A percentile compares a stretch with the other conserved stretches of the same genome.
These are phyloP conservation scores for Strongylocentrotus purpuratus DNA, from an alignment of 35 echinoderm and acorn worm species.

Conservation along the genomic window DNA sequence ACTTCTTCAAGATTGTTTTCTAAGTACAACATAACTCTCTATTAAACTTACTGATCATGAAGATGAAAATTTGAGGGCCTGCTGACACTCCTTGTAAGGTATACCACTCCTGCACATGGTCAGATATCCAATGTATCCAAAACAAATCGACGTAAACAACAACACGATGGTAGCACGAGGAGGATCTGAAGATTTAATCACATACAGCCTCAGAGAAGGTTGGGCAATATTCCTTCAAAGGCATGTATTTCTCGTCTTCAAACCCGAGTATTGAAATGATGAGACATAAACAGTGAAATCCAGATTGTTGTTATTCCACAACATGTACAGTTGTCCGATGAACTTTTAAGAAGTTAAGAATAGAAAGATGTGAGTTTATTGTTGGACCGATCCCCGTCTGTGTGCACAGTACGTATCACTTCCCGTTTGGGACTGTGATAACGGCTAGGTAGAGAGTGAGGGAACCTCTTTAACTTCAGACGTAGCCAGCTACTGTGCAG, in stretches of 20 bases:
- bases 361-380: neutral
- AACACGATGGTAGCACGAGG: neutral
- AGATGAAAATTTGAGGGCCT: neutral
- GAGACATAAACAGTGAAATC: neutral
- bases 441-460: neutral
- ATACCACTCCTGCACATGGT: neutral
- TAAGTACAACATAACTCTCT: neutral
- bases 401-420: neutral
- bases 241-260: neutral
- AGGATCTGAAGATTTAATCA: neutral
- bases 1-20: neutral
- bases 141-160: neutral
- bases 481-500: neutral
- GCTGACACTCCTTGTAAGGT: neutral
- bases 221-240: neutral
- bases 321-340: neutral
- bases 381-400: neutral
- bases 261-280: neutral
- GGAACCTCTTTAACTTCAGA: neutral
- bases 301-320: neutral
- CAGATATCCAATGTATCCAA: neutral
- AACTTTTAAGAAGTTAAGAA: neutral
- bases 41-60: neutral
- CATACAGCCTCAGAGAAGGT: neutral
- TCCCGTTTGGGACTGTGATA: neutral